Evolutionary conservation across 2,797 vertebrate species (phyloP).

Genomic region (Dromococcyx pavoninus): DNA sequence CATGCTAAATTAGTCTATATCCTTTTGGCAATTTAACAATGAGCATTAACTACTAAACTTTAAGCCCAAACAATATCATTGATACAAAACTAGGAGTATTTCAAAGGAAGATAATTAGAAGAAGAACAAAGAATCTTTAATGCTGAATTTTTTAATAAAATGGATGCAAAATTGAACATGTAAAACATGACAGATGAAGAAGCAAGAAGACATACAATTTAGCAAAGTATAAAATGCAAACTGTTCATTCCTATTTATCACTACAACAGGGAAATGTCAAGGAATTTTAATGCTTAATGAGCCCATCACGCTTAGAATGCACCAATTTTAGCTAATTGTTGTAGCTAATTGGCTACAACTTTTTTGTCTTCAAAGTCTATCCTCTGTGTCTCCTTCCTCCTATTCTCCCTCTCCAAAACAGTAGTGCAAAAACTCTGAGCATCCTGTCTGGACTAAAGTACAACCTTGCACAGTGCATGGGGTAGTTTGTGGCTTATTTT

Average conservation of each 20-base stretch:
- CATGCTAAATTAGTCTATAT: slow-evolving; percentile 72
- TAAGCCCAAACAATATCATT: slow-evolving; percentile 49
- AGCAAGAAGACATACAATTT: neutral
- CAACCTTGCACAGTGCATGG: neutral
- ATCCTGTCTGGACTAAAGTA: neutral
- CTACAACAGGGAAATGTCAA: slow-evolving; percentile 79
- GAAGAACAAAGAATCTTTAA: neutral
- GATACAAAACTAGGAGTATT: slow-evolving; percentile 51
- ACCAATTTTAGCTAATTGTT: slow-evolving; percentile 78
- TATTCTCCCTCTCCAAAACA: neutral
- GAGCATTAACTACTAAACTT: slow-evolving; percentile 59
- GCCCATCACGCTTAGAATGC: slow-evolving; percentile 75
- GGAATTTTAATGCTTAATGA: slow-evolving; percentile 85
- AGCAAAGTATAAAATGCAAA: slow-evolving; percentile 41
- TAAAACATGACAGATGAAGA: neutral
- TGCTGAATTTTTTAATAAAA: neutral
- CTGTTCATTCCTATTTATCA: slow-evolving; percentile 57
- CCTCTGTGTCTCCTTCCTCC: neutral
- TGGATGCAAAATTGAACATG: neutral
- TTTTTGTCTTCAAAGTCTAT: slow-evolving; percentile 74
- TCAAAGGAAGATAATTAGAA: neutral
- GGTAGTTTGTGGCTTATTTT: neutral
- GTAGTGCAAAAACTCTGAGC: slow-evolving; percentile 31
- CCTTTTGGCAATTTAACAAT: slow-evolving; percentile 74
- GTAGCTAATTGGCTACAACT: slow-evolving; percentile 82